phyloP scores from a whole-genome alignment of 2,113 vertebrate species.

The Mesitornis unicolor region DNA sequence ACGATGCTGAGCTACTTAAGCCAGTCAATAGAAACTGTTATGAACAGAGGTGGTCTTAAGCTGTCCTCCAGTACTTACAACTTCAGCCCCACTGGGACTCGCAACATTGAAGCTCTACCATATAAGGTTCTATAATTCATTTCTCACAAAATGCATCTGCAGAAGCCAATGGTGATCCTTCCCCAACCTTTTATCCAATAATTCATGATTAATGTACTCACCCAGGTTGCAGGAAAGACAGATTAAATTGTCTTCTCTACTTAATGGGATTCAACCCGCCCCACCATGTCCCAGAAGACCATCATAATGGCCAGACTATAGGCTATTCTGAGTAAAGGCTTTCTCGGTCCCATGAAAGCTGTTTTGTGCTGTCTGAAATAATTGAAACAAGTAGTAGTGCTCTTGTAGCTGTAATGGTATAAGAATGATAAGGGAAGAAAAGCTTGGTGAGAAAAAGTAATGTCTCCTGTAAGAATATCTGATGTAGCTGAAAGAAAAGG shows the following conservation, averaged over 20 bases:
- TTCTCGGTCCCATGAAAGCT: conserved; percentile 46
- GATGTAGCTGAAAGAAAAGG: conserved; percentile 1
- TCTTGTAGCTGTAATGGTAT: conserved; percentile 11
- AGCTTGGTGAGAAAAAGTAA: background rate
- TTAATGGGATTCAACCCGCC: conserved; percentile 22
- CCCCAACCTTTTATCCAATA: conserved; percentile 15
- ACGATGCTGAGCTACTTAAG: background rate
- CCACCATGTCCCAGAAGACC: background rate
- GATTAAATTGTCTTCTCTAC: conserved; percentile 10
- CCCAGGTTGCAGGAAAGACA: background rate
- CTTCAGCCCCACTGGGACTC: background rate
- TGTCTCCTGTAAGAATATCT: background rate
- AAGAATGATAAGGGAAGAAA: conserved; percentile 38
- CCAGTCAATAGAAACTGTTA: background rate
- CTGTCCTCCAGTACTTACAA: background rate
- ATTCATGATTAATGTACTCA: conserved; percentile 22
- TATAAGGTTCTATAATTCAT: background rate
- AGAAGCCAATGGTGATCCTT: background rate
- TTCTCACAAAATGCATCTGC: background rate
- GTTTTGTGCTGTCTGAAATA: conserved; percentile 46
- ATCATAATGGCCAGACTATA: conserved; percentile 23
- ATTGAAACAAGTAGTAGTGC: conserved; percentile 37
- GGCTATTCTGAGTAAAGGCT: conserved; percentile 24
- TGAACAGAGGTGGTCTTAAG: background rate
- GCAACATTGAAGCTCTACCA: background rate